These are phyloP conservation scores for Salpingus planirostris DNA, from an alignment of 2,888 invertebrate genomes.

Conservation along the genomic window DNA sequence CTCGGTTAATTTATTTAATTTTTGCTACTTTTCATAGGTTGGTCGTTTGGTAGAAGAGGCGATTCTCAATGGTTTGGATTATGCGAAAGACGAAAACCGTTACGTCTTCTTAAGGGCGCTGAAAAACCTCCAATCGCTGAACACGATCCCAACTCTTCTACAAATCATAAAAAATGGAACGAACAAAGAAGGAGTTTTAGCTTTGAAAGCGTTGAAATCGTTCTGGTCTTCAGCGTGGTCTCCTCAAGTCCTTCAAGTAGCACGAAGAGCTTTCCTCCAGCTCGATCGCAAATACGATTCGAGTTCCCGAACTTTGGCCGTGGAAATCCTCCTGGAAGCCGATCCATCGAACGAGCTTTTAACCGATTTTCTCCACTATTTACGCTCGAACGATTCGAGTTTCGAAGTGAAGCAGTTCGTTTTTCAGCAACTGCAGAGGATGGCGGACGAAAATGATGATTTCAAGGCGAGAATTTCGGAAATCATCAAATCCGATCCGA, in stretches of 20 bases:
- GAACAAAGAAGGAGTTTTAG: conserved; percentile 50
- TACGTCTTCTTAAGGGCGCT: conserved; percentile 56
- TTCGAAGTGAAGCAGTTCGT: conserved; percentile 60
- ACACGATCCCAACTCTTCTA: conserved; percentile 52
- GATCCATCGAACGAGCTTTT: conserved; percentile 49
- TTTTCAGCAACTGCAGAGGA: conserved; percentile 52
- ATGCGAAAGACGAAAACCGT: conserved; percentile 46
- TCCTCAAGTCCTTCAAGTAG: conserved; percentile 40
- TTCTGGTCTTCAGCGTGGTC: conserved; percentile 42
- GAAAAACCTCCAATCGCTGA: conserved; percentile 56
- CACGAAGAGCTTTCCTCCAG: conserved; percentile 53
- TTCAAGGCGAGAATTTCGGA: conserved; percentile 39
- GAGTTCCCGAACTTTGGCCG: conserved; percentile 59
- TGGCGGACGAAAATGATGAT: conserved; percentile 44
- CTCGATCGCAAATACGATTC: conserved; percentile 52
- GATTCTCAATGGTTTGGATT: conserved; percentile 34
- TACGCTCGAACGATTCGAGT: conserved; percentile 43
- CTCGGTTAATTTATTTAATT: too few species aligned
- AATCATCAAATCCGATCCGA: conserved; percentile 39
- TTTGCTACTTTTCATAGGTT: conserved; percentile 35
- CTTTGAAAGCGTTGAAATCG: conserved; percentile 57
- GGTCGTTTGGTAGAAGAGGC: conserved; percentile 37
- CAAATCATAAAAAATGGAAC: conserved; percentile 46
- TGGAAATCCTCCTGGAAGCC: conserved; percentile 59
- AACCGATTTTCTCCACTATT: conserved; percentile 41